Percentiles rank a stretch among this genome's conserved stretches.
Evolutionary conservation across 2,113 vertebrate species (phyloP).

Genomic region (Grallaria varia): DNA sequence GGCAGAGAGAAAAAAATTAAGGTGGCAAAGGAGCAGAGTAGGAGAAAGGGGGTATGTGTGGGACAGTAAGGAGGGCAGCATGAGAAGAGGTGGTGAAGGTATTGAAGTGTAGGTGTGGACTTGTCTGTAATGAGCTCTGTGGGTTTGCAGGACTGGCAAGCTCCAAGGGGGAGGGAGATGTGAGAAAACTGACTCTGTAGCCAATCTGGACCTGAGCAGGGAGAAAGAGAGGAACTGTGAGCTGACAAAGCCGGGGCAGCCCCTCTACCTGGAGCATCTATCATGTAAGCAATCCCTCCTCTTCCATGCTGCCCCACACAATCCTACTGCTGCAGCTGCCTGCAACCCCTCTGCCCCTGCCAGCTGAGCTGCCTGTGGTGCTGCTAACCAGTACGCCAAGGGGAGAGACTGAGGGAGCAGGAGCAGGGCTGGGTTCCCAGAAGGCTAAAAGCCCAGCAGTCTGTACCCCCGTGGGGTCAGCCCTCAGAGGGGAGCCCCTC

Average conservation of each 20-base stretch:
- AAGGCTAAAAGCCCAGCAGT: background rate
- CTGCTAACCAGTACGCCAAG: background rate
- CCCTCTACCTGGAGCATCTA: background rate
- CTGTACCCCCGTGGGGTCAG: fast-evolving
- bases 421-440: background rate
- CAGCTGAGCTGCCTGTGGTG: fast-evolving
- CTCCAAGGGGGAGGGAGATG: background rate
- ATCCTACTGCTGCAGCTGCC: background rate
- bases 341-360: background rate
- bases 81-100: background rate
- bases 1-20: background rate
- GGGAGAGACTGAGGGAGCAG: background rate
- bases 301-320: background rate
- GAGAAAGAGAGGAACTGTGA: background rate
- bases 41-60: background rate
- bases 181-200: background rate
- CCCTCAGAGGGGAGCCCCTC: background rate
- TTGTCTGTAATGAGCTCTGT: background rate
- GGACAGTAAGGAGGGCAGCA: background rate
- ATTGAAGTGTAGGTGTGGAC: background rate
- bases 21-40: background rate
- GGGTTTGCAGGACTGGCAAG: background rate
- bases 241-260: background rate
- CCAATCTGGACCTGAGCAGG: background rate
- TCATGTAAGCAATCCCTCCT: background rate